Evolutionary conservation across 2,113 vertebrate species (phyloP).

Genomic region (Uropsilus gracilis): DNA sequence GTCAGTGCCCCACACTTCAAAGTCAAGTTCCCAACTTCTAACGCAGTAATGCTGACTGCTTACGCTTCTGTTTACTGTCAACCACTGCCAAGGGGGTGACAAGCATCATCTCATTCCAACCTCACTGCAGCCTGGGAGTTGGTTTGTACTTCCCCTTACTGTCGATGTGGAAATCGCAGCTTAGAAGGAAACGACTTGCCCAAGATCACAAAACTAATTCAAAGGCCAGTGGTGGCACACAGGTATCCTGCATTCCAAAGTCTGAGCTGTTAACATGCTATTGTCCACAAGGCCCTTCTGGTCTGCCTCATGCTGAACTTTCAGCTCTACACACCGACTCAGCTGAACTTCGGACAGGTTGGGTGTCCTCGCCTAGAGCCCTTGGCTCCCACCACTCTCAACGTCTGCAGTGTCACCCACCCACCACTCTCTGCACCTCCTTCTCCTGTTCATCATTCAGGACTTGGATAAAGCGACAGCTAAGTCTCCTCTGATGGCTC

Average conservation of each 20-base stretch:
- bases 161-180: not conserved
- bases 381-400: not conserved
- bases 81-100: not conserved
- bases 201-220: conserved; percentile 11
- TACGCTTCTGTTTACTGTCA: not conserved
- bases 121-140: not conserved
- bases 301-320: not conserved
- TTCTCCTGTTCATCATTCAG: not conserved
- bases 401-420: not conserved
- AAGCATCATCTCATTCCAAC: not conserved
- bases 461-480: not conserved
- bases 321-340: not conserved
- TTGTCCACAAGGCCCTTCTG: not conserved
- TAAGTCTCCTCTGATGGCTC: not conserved
- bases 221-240: not conserved
- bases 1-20: not conserved
- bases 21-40: not conserved
- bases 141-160: not conserved
- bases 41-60: not conserved
- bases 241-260: not conserved
- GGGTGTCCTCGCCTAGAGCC: not conserved
- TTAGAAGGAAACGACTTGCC: not conserved
- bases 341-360: not conserved
- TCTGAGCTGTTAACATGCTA: not conserved
- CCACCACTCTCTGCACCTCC: not conserved